Evolutionary conservation across 2,797 vertebrate species (phyloP).

Genomic region (Darevskia mixta): DNA sequence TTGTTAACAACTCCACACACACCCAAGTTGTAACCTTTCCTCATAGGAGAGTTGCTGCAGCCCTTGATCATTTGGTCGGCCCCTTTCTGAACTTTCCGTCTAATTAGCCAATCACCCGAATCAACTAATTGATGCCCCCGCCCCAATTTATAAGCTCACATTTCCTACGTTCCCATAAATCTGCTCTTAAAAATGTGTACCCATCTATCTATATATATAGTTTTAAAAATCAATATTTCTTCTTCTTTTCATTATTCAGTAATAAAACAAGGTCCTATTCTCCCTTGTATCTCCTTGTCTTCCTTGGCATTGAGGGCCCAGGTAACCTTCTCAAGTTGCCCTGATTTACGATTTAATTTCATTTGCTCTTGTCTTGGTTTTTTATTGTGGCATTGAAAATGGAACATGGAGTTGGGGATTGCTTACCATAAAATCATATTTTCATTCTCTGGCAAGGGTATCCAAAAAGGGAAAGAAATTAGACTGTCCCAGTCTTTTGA

Average conservation of each 20-base stretch:
- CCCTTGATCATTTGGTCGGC: too few species aligned
- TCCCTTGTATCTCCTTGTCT: constrained; percentile 20
- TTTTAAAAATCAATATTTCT: not conserved
- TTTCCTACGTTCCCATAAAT: not conserved
- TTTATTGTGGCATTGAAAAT: constrained; percentile 38
- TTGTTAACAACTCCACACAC: too few species aligned
- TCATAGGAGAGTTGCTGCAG: too few species aligned
- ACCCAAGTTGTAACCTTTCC: too few species aligned
- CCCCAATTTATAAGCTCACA: not conserved
- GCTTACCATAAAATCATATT: constrained; percentile 46
- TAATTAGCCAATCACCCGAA: not conserved
- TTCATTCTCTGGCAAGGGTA: constrained; percentile 24
- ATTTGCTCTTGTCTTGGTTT: constrained; percentile 47
- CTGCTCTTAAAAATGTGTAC: not conserved
- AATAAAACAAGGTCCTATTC: constrained; percentile 10
- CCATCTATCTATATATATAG: not conserved
- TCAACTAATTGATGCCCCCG: not conserved
- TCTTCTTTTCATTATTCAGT: constrained; percentile 28
- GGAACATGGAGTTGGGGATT: constrained; percentile 40
- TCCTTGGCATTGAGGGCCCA: constrained; percentile 38
- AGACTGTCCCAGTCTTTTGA: constrained; percentile 28
- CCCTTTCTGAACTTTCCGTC: not conserved
- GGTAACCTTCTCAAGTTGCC: constrained; percentile 25
- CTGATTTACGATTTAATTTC: constrained; percentile 47
- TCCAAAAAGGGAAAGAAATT: constrained; percentile 37